phyloP scores from a whole-genome alignment of 2,113 vertebrate genomes.

The Phoenicopterus ruber region DNA sequence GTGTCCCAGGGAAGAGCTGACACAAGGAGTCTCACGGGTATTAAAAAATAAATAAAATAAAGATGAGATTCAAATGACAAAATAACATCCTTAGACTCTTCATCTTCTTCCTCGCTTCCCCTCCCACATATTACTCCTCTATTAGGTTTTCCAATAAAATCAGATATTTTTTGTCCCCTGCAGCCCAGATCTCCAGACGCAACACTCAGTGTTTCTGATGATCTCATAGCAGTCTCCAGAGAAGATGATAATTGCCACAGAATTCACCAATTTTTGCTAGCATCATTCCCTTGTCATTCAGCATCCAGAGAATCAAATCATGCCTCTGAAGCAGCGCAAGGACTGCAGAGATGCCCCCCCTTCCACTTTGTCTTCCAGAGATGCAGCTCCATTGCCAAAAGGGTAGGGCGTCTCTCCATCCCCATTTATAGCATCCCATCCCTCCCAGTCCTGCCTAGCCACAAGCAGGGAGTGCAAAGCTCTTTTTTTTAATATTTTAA shows the following conservation, averaged over 20 bases:
- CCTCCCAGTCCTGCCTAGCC: neutral
- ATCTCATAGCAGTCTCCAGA: constrained; percentile 15
- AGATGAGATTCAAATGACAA: neutral
- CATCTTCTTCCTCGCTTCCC: neutral
- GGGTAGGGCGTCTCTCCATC: neutral
- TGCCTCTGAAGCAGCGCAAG: neutral
- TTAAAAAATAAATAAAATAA: neutral
- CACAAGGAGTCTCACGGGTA: neutral
- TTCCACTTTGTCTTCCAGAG: neutral
- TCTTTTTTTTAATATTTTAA: neutral
- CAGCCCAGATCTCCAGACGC: neutral
- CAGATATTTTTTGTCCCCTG: neutral
- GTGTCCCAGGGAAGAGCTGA: neutral
- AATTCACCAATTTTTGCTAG: neutral
- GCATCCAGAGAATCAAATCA: neutral
- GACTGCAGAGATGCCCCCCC: neutral
- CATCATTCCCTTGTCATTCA: neutral
- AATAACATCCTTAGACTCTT: neutral
- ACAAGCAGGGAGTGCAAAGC: neutral
- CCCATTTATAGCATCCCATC: fast-evolving
- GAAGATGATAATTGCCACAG: neutral
- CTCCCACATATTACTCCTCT: neutral
- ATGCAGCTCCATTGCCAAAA: neutral
- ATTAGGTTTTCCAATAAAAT: constrained; percentile 7
- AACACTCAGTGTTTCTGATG: neutral